Conservation (phyloP, 64 coral and sea anemone genomes). For the Hydrozoanthus tunicans region DNA sequence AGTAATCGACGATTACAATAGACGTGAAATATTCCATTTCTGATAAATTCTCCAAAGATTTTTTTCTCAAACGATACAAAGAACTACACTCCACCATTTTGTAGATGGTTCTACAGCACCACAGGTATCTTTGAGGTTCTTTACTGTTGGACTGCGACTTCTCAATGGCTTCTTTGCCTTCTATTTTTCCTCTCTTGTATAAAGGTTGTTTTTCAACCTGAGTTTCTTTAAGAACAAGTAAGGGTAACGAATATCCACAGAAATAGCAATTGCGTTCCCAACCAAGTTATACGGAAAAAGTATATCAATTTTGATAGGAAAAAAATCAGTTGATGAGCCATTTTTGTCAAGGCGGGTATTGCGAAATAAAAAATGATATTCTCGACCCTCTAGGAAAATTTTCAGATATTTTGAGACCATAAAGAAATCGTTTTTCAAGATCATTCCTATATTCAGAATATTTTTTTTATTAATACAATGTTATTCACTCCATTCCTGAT, state of each 20-base stretch:
- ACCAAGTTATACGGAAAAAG: neutral
- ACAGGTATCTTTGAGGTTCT: neutral
- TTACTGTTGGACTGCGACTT: neutral
- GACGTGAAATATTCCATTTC: neutral
- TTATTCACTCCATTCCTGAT: no score
- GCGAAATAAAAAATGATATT: neutral
- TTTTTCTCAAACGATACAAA: constrained; percentile 10
- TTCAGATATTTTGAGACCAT: neutral
- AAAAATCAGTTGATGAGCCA: neutral
- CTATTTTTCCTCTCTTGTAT: neutral
- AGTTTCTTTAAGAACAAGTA: neutral
- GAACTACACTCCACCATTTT: neutral
- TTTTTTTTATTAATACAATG: no score
- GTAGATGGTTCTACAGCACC: neutral
- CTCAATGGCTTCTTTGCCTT: neutral
- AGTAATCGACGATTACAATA: constrained; percentile 8
- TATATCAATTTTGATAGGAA: neutral
- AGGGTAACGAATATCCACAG: neutral
- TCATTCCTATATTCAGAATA: no score
- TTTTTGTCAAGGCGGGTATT: neutral
- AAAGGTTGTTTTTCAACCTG: neutral
- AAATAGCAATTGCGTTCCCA: neutral
- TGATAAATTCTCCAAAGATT: neutral
- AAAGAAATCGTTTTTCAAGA: no score
- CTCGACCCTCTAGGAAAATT: neutral